Base-by-base conservation (phyloP, 2,797 vertebrate genomes). In the Chlorospingus semifuscus region DNA sequence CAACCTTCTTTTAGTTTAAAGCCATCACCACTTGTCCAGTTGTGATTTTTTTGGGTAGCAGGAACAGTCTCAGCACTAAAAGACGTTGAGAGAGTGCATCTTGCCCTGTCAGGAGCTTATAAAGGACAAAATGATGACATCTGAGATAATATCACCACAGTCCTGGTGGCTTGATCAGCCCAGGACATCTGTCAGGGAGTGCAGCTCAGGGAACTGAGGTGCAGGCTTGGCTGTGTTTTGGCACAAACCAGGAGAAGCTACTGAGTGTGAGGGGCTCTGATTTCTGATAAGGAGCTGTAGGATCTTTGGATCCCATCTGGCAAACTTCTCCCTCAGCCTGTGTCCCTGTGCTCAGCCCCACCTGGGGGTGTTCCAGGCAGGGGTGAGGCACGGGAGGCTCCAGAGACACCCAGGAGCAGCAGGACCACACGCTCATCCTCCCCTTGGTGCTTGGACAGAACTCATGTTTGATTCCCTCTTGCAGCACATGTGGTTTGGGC, bases 341-440 rank as follows among this genome's bases (percentile, higher is more conserved):
- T 60, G 16, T 44, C 29, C 39, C 9, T n/a, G 23, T 39, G 29
- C 12, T 21, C 55, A 76, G 53, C 37, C 53, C 27, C 32, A 32
- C 1, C 61, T n/a, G 42, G 4, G 37, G 37, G n/a, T 29, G 53
- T 3, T 68, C n/a, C 27, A 3, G 2, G 23, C 12, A n/a, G 61
- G 36, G 44, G 53, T 59, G 44, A 27, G 70, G 42, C n/a, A 42
- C 15, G 13, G 37, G 2, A 8, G 61, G 44, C 27, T 19, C 37
- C 8, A 3, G 12, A 50, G 53, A 15, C 61, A 15, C 44, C 5
- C 26, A 16, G 41, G 23, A 13, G 1, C 12, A 52, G 53, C 46
- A 52, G 63, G 12, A 19, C 9, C n/a, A 29, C n/a, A 16, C 0
- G 0, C 4, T 37, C 23, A 13, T 11, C 53, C 4, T 16, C 20